Evolutionary conservation across 1,140 invertebrate genomes (phyloP).

Genomic region (Harlomillsia oculata): DNA sequence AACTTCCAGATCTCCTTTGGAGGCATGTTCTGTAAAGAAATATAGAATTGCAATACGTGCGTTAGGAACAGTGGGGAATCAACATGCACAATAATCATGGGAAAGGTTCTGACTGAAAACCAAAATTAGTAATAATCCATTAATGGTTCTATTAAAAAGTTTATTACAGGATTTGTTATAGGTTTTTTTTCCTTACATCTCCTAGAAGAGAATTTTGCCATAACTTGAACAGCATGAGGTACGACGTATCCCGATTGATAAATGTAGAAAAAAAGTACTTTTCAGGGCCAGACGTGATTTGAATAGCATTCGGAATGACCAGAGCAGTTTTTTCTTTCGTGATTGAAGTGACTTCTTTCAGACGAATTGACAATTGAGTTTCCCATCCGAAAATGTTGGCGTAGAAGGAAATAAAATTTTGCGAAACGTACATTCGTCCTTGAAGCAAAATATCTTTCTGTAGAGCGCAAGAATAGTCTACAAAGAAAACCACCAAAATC

Average conservation of each 20-base stretch:
- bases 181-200: constrained; percentile 49
- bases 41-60: not conserved
- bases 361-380: constrained; percentile 56
- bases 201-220: constrained; percentile 93
- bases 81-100: too few relatives aligned
- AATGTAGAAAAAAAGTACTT: constrained; percentile 91
- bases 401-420: constrained; percentile 90
- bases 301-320: constrained; percentile 90
- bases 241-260: constrained; percentile 80
- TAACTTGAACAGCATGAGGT: constrained; percentile 85
- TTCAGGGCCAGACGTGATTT: constrained; percentile 69
- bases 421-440: constrained; percentile 81
- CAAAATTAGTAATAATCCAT: not conserved
- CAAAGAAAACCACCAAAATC: not conserved
- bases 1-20: constrained; percentile 82
- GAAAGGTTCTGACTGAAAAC: not conserved
- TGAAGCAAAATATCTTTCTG: constrained; percentile 88
- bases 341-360: constrained; percentile 81
- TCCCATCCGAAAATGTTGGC: constrained; percentile 93
- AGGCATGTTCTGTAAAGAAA: constrained; percentile 55
- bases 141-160: constrained; percentile 5
- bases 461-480: constrained; percentile 92
- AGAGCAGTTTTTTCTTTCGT: constrained; percentile 86
- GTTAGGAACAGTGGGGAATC: not conserved
- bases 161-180: too few relatives aligned